These are phyloP conservation scores for Galeruca laticollis DNA, from an alignment of 2,888 invertebrate species.

Conservation along the genomic window DNA sequence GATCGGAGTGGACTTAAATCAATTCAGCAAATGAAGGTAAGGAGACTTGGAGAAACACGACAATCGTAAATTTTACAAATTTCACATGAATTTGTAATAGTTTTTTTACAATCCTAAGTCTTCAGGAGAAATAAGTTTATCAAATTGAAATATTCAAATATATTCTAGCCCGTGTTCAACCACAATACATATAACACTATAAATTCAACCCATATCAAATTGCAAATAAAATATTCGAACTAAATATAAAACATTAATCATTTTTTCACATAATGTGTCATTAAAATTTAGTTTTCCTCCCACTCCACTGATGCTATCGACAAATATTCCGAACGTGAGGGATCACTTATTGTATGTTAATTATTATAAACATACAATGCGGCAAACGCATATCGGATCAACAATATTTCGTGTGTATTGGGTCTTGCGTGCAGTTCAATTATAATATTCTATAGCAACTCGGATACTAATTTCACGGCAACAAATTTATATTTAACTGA, in stretches of 20 bases:
- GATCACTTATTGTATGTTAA: slow-evolving; percentile 48
- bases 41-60: no score
- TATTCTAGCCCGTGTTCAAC: no score
- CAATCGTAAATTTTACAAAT: no score
- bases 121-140: no score
- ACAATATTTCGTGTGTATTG: slow-evolving; percentile 19
- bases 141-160: no score
- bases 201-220: no score
- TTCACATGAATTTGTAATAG: no score
- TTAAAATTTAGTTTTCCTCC: slow-evolving; percentile 39
- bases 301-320: slow-evolving; percentile 36
- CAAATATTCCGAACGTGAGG: slow-evolving; percentile 39
- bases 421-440: neutral
- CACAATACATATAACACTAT: no score
- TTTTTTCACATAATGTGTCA: slow-evolving; percentile 18
- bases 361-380: slow-evolving; percentile 37
- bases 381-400: slow-evolving; percentile 24
- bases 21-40: no score
- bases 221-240: no score
- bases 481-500: neutral
- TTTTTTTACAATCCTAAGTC: no score
- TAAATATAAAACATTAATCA: slow-evolving; percentile 18
- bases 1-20: no score
- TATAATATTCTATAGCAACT: neutral
- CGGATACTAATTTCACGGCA: neutral